Base-by-base conservation (phyloP, 2,888 invertebrate genomes). In the Deilephila elpenor region DNA sequence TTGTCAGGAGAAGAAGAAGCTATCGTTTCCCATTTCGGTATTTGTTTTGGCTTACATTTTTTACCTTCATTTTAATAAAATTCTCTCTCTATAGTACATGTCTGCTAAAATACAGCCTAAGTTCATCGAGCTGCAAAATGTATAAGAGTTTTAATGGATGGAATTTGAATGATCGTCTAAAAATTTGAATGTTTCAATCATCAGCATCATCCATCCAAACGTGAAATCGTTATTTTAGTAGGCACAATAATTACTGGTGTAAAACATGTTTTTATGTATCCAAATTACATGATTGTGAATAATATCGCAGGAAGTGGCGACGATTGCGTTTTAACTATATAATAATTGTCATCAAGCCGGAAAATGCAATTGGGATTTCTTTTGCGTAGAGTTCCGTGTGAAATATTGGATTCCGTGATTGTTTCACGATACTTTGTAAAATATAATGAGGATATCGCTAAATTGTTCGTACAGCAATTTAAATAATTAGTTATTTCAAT, bases 281-380 rank as follows among this genome's bases (percentile, higher is more conserved):
- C 44, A 20, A 67, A 51, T 25, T 17, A 67, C 20, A 25, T 67
- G 51, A 67, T 67, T 67, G 25, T 44, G 56, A 75, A 34, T 29
- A 53, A 60, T 64, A n/a, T 56, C 19, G 19, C 20, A 73, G 44
- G 67, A 74, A 59, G 29, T 51, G 51, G 53, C 7, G 56, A 59
- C 59, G 20, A 59, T 59, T 79, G 73, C 25, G 20, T 11, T 19
- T 64, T 76, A 64, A 61, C 67, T 71, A n/a, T 51, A 37, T 17
- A 60, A 62, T 51, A 51, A 20, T 67, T 17, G 51, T 25, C 51
- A 51, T 51, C 25, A 67, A 17, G 51, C 25, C 25, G 29, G 19
- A 34, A 37, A 62, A 67, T 67, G 11, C 5, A 5, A 17, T 51
- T 44, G 44, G 6, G 25, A 44, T 67, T 17, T 67, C 14, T n/a